Evolutionary conservation across 2,888 invertebrate genomes (phyloP).

Genomic region (Clitarchus hookeri): DNA sequence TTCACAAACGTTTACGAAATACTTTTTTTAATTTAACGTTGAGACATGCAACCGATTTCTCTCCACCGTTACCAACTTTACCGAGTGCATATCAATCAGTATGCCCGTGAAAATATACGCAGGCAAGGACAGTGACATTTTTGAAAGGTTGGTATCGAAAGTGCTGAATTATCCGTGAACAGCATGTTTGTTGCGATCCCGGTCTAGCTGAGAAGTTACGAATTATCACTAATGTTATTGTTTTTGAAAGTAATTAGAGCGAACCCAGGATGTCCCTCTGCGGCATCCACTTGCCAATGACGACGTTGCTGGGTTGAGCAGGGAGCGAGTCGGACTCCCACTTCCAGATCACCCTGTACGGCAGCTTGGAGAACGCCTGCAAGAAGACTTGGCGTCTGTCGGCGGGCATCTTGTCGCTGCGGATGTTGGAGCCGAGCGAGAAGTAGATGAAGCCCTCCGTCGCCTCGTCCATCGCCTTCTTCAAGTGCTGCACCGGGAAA

Average conservation of each 20-base stretch:
- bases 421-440: neutral
- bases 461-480: constrained; percentile 15
- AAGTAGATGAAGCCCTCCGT: constrained; percentile 20
- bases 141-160: too few species aligned
- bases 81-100: too few species aligned
- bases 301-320: neutral
- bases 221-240: too few species aligned
- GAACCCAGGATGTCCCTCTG: constrained; percentile 19
- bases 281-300: constrained; percentile 15
- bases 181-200: too few species aligned
- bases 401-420: neutral
- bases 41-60: too few species aligned
- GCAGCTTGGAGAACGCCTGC: constrained; percentile 9
- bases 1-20: too few species aligned
- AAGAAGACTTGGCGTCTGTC: constrained; percentile 5
- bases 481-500: neutral
- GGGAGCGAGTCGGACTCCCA: constrained; percentile 19
- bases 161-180: too few species aligned
- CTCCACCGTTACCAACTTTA: too few species aligned
- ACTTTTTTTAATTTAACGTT: too few species aligned
- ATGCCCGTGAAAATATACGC: too few species aligned
- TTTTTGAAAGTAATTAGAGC: neutral
- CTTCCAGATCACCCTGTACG: constrained; percentile 11
- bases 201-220: too few species aligned
- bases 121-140: too few species aligned